A percentile compares a stretch with the other conserved stretches of the same genome.
These are phyloP conservation scores for Orientallactaga bullata DNA, from an alignment of 2,113 vertebrate species.

Conservation along the genomic window DNA sequence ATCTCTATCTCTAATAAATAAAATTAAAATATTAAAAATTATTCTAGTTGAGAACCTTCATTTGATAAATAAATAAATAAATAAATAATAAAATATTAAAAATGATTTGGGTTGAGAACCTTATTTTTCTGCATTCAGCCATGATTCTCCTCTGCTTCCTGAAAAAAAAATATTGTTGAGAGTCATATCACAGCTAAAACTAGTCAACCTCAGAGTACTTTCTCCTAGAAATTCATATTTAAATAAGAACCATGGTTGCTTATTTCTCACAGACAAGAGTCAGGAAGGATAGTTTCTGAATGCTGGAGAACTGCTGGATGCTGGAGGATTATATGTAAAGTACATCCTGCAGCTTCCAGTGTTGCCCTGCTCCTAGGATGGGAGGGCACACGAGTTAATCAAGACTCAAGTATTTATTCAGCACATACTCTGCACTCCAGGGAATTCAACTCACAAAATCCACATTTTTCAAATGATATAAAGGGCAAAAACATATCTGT, in stretches of 20 bases:
- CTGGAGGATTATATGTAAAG: conserved; percentile 57
- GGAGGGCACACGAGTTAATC: conserved; percentile 60
- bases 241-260: conserved; percentile 6
- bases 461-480: conserved; percentile 52
- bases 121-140: background rate
- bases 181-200: background rate
- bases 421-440: background rate
- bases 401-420: conserved; percentile 51
- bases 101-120: background rate
- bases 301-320: background rate
- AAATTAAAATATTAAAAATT: too few species aligned
- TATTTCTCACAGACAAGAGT: conserved; percentile 35
- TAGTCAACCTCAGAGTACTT: conserved; percentile 28
- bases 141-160: background rate
- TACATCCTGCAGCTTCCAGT: conserved; percentile 46
- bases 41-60: background rate
- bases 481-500: conserved; percentile 38
- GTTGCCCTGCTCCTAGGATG: conserved; percentile 11
- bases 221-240: conserved; percentile 4
- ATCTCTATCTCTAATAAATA: too few species aligned
- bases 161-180: conserved; percentile 10
- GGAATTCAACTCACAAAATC: conserved; percentile 34
- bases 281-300: conserved; percentile 49
- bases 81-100: too few species aligned
- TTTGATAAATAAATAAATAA: too few species aligned